Percentiles rank a stretch among this genome's conserved stretches.
Evolutionary conservation across 2,113 vertebrate genomes (phyloP).

Genomic region (Pheucticus melanocephalus): DNA sequence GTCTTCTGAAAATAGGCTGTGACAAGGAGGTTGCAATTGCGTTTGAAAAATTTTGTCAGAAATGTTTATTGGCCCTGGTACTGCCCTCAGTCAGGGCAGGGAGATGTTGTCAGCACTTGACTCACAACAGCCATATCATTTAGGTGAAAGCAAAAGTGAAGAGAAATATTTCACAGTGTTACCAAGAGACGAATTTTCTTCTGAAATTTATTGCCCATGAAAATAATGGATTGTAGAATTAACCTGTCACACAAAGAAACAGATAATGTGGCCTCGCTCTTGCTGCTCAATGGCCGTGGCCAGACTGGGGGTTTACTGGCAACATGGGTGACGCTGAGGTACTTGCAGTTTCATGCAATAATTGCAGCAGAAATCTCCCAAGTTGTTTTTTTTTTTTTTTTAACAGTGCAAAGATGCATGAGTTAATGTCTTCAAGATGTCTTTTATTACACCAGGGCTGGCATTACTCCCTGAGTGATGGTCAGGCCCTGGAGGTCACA

Average conservation of each 20-base stretch:
- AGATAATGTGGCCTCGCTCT: fast-evolving
- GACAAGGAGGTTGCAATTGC: background rate
- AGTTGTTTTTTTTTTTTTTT: background rate
- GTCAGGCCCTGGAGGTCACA: fast-evolving
- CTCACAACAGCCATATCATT: background rate
- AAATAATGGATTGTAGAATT: constrained; percentile 18
- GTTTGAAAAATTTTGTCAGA: background rate
- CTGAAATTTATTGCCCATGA: constrained; percentile 2
- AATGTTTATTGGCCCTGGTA: background rate
- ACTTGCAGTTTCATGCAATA: fast-evolving
- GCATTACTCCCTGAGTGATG: fast-evolving
- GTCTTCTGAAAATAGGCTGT: background rate
- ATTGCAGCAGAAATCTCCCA: background rate
- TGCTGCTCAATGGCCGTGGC: background rate
- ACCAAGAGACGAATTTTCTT: background rate
- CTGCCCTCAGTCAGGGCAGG: background rate
- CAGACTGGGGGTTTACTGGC: background rate
- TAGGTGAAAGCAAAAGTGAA: background rate
- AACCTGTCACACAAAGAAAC: background rate
- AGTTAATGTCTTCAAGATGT: background rate
- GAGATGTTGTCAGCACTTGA: background rate
- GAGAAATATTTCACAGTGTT: background rate
- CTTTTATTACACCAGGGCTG: background rate
- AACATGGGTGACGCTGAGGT: background rate
- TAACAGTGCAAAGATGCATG: fast-evolving